Conservation (phyloP, 2,797 vertebrate genomes). For the Malacoctenus gilli region DNA sequence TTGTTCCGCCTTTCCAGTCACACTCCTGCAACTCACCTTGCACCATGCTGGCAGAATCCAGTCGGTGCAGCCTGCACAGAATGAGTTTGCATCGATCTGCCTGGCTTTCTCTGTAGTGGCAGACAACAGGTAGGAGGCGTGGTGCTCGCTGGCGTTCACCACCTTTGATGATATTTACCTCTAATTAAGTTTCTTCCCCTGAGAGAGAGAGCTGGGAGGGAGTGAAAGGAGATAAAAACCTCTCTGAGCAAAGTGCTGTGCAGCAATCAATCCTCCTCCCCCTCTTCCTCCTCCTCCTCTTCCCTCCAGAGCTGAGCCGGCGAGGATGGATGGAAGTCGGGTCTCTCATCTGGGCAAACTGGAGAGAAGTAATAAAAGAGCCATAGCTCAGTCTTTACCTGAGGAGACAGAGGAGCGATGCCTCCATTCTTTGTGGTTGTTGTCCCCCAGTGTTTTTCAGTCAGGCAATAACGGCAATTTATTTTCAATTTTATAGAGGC, state of each 20-base stretch:
- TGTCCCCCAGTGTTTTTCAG: conserved; percentile 64
- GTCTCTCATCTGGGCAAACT: conserved; percentile 69
- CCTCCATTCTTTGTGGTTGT: conserved; percentile 65
- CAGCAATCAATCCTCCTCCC: conserved; percentile 81
- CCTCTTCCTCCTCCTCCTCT: conserved; percentile 47
- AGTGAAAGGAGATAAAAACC: conserved; percentile 75
- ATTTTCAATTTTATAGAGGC: conserved; percentile 51
- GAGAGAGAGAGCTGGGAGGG: conserved; percentile 67
- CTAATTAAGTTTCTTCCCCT: conserved; percentile 83
- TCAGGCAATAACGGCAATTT: conserved; percentile 50
- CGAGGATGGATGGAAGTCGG: conserved; percentile 66
- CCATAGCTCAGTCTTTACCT: conserved; percentile 67
- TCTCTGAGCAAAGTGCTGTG: conserved; percentile 67
- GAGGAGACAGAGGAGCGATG: conserved; percentile 57
- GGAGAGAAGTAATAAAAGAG: conserved; percentile 75
- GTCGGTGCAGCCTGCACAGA: conserved; percentile 53
- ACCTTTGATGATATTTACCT: conserved; percentile 85
- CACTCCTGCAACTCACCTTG: conserved; percentile 23
- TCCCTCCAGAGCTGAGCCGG: conserved; percentile 54
- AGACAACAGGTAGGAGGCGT: conserved; percentile 69
- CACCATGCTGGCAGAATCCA: conserved; percentile 50
- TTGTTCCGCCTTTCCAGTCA: conserved; percentile 17
- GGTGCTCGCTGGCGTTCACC: conserved; percentile 54
- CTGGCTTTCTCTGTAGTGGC: conserved; percentile 36
- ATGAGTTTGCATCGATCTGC: conserved; percentile 74